A percentile compares a stretch with the other conserved stretches of the same genome.
Evolutionary conservation across 2,113 vertebrate genomes (phyloP).

Genomic region (Salvelinus sp.): DNA sequence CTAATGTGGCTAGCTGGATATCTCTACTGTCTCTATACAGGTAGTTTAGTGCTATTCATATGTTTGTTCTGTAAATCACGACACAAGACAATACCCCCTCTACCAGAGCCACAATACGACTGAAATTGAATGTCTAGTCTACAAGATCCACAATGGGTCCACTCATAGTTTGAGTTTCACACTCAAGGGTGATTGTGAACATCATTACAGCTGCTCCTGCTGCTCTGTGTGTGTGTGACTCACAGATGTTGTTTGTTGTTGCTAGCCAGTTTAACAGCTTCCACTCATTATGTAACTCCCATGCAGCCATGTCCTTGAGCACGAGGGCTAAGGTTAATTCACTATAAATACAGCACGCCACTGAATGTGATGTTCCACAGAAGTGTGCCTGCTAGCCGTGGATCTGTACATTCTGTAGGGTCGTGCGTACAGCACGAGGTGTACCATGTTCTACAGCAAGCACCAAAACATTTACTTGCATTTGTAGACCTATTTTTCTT

Average conservation of each 20-base stretch:
- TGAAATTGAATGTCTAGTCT: too few species aligned
- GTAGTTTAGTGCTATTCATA: too few species aligned
- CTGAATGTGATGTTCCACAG: neutral
- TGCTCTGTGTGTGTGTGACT: conserved; percentile 5
- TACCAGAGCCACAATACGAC: too few species aligned
- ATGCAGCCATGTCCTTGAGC: conserved; percentile 17
- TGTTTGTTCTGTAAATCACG: too few species aligned
- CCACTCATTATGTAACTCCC: conserved; percentile 23
- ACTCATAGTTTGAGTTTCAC: neutral
- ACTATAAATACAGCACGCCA: conserved; percentile 19
- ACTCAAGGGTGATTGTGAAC: neutral
- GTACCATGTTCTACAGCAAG: neutral
- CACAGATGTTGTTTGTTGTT: conserved; percentile 28
- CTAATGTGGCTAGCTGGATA: too few species aligned
- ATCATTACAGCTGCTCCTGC: neutral
- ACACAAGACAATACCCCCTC: too few species aligned
- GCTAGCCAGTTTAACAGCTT: conserved; percentile 24
- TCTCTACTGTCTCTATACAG: too few species aligned
- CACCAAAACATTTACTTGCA: conserved; percentile 4
- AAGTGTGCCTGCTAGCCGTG: neutral
- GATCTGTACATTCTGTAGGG: too few species aligned
- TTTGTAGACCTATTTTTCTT: neutral
- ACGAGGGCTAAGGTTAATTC: conserved; percentile 4
- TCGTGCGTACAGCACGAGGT: too few species aligned
- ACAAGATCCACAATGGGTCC: too few species aligned